A percentile compares a stretch with the other conserved stretches of the same genome.
Conservation (phyloP, 2,113 vertebrate species). For the Nematolebias whitei region DNA sequence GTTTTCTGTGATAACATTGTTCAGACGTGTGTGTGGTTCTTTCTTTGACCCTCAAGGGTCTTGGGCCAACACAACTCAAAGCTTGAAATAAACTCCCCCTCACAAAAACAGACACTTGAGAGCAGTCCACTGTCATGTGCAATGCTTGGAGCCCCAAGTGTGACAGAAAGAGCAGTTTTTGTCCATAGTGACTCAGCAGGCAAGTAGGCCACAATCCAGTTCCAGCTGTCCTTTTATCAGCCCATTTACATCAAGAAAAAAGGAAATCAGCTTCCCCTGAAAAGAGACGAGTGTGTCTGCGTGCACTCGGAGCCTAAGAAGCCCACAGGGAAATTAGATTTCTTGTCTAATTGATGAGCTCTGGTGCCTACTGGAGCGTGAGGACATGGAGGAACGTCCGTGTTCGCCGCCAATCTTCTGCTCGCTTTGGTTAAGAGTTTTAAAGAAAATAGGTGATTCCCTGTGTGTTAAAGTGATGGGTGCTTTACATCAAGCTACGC, state of each 20-base stretch:
- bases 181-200: conserved; percentile 69
- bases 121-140: conserved; percentile 34
- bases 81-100: conserved; percentile 29
- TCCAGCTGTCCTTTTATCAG: conserved; percentile 59
- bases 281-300: conserved; percentile 57
- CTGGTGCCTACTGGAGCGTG: conserved; percentile 48
- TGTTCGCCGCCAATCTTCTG: conserved; percentile 40
- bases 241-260: conserved; percentile 71
- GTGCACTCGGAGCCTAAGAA: conserved; percentile 54
- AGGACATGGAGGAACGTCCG: conserved; percentile 55
- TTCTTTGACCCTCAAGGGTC: conserved; percentile 30
- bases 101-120: conserved; percentile 14
- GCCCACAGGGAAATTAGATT: conserved; percentile 75
- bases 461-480: conserved; percentile 44
- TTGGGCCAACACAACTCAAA: conserved; percentile 7
- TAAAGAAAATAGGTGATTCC: conserved; percentile 49
- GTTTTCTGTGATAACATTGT: conserved; percentile 65
- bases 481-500: conserved; percentile 44
- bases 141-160: conserved; percentile 17
- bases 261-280: conserved; percentile 64
- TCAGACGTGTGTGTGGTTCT: conserved; percentile 30
- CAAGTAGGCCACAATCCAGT: conserved; percentile 61
- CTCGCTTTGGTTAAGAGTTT: conserved; percentile 41
- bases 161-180: conserved; percentile 35
- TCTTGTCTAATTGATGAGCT: conserved; percentile 74